Conservation (phyloP, 2,888 invertebrate species). For the Diabrotica balteata region DNA sequence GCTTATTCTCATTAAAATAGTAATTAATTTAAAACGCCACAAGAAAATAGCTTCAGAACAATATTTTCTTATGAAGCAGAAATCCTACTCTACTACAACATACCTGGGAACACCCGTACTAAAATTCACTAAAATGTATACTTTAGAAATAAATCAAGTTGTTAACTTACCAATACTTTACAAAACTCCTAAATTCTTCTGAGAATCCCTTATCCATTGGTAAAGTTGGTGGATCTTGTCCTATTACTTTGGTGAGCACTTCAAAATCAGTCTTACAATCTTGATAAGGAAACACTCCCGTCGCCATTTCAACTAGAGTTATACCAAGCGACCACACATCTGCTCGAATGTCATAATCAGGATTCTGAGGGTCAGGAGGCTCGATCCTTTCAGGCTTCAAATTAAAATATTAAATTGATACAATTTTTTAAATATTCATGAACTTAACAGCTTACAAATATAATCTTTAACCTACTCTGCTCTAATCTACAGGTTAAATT, state of each 20-base stretch:
- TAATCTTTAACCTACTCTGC: too few species aligned
- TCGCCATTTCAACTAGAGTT: slow-evolving; percentile 94
- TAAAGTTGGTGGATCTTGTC: slow-evolving; percentile 86
- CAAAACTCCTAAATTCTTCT: slow-evolving; percentile 87
- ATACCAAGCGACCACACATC: slow-evolving; percentile 99
- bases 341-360: slow-evolving; percentile 97
- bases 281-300: slow-evolving; percentile 92
- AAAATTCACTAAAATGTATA: too few species aligned
- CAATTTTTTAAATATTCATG: neutral
- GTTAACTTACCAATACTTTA: slow-evolving; percentile 80
- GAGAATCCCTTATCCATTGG: slow-evolving; percentile 81
- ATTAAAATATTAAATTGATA: slow-evolving; percentile 12
- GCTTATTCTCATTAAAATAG: too few species aligned
- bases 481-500: too few species aligned
- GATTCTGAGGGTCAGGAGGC: slow-evolving; percentile 88
- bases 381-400: slow-evolving; percentile 95
- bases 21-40: too few species aligned
- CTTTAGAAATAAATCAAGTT: too few species aligned
- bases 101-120: too few species aligned
- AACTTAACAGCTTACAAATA: too few species aligned
- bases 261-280: slow-evolving; percentile 98
- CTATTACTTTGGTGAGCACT: slow-evolving; percentile 88
- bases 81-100: too few species aligned
- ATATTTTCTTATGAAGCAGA: too few species aligned
- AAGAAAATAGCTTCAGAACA: too few species aligned